Evolutionary conservation across 2,888 invertebrate species (phyloP).

Genomic region (Tetropium fuscum): DNA sequence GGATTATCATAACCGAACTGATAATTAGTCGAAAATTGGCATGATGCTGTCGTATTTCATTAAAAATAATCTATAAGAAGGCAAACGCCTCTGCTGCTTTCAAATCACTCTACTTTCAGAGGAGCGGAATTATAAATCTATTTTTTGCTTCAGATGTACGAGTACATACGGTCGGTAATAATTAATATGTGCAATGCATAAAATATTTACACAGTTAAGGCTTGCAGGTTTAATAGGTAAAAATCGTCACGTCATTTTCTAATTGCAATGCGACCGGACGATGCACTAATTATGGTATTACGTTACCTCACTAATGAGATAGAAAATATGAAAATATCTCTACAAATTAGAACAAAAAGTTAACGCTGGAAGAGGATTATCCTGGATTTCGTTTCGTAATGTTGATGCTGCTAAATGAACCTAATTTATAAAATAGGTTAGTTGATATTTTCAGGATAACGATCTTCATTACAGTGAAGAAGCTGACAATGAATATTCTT

Average conservation of each 20-base stretch:
- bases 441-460: too few relatives aligned
- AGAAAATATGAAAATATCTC: conserved; percentile 21
- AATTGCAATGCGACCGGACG: conserved; percentile 30
- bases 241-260: conserved; percentile 25
- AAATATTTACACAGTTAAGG: conserved; percentile 18
- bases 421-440: too few relatives aligned
- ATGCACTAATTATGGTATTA: conserved; percentile 28
- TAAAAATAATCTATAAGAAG: conserved; percentile 21
- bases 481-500: too few relatives aligned
- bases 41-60: conserved; percentile 22
- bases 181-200: conserved; percentile 26
- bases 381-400: too few relatives aligned
- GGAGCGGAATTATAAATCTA: conserved; percentile 15
- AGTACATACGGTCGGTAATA: conserved; percentile 10
- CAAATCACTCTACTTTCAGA: conserved; percentile 26
- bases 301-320: conserved; percentile 18
- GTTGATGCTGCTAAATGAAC: too few relatives aligned
- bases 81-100: conserved; percentile 24
- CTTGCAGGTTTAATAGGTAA: conserved; percentile 25
- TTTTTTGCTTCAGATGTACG: conserved; percentile 26
- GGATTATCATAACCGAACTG: conserved; percentile 13
- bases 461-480: too few relatives aligned
- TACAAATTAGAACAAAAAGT: conserved; percentile 15
- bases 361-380: neutral
- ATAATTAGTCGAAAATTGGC: conserved; percentile 22